Evolutionary conservation across 2,113 vertebrate genomes (phyloP), one percentile per base, ranked within the genome.

Genomic region (Diphyllodes magnificus): DNA sequence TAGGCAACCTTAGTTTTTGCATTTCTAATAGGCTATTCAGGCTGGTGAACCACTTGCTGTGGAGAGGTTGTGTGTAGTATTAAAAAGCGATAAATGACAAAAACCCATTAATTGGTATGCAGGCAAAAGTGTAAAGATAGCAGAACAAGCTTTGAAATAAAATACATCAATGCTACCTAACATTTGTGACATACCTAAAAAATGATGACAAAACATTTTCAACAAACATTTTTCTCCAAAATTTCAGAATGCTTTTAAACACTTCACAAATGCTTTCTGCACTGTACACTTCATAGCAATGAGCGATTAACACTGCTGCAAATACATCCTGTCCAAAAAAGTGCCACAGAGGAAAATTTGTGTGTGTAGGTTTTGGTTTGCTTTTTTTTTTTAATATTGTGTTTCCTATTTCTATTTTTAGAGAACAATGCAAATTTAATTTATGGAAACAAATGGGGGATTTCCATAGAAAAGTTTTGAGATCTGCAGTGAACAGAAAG

Each of bases 31-130:
- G 10, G 20, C 27, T 71, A 13, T 63, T 81, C 47, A 68, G 39
- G 18, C 24, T 31, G 18, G 30, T 66, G 71, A 77, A 15, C 59
- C 15, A 18, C 30, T 87, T 73, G 20, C 25, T 72, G 31, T 49
- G 47, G 45, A 39, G 57, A 30, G 22, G 15, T 57, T 76, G 28
- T 70, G 9, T 63, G 39, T 39, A n/a, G 9, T 66, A 47, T 61
- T 60, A 90, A 68, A 88, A 66, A 81, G 31, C 56, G 4, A 22
- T 95, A 94, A 92, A 79, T 60, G 49, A 59, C 37, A 76, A 86
- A 63, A 69, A 2, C 16, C 13, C 42, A 40, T 70, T 90, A 72
- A 86, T 59, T 81, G 51, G 25, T 86, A 21, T 23, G 35, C 31
- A 65, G 44, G 47, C 21, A 40, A 64, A 92, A 61, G 24, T 30